Conservation (phyloP, 2,113 vertebrate genomes). For the Nibea albiflora region DNA sequence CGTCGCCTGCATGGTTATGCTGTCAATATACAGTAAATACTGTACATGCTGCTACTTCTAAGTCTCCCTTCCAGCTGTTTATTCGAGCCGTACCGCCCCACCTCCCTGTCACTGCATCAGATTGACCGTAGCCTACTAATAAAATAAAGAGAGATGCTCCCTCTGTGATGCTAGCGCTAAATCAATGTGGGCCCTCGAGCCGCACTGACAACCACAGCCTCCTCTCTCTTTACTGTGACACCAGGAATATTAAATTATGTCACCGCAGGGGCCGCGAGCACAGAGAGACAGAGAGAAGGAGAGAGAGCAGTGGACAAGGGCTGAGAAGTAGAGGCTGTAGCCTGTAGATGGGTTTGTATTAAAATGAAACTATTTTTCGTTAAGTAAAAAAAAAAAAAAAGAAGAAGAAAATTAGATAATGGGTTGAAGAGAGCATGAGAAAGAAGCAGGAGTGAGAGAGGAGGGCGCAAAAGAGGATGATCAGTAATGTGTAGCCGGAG, state of each 20-base stretch:
- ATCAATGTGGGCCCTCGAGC: slow-evolving; percentile 70
- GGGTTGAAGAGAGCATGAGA: slow-evolving; percentile 21
- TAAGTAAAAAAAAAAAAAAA: slow-evolving; percentile 6
- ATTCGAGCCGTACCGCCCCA: slow-evolving; percentile 42
- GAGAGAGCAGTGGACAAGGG: slow-evolving; percentile 13
- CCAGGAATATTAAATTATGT: slow-evolving; percentile 78
- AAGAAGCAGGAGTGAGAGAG: slow-evolving; percentile 8
- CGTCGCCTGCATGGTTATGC: not conserved
- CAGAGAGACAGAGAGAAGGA: slow-evolving; percentile 3
- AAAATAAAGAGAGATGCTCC: slow-evolving; percentile 77
- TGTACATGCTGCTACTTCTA: slow-evolving; percentile 6
- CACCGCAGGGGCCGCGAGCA: slow-evolving; percentile 59
- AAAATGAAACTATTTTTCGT: slow-evolving; percentile 55
- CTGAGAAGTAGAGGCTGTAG: slow-evolving; percentile 22
- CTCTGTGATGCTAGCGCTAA: slow-evolving; percentile 72
- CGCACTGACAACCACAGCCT: slow-evolving; percentile 73
- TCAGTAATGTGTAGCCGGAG: slow-evolving; percentile 55
- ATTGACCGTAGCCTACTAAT: slow-evolving; percentile 75
- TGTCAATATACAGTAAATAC: slow-evolving; percentile 15
- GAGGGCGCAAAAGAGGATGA: slow-evolving; percentile 40
- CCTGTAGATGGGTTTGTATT: slow-evolving; percentile 17
- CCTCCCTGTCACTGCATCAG: slow-evolving; percentile 70
- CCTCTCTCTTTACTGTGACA: slow-evolving; percentile 78
- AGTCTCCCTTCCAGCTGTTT: slow-evolving; percentile 58
- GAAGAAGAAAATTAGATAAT: slow-evolving; percentile 5